Percentiles rank a stretch among this genome's conserved stretches.
phyloP scores from a whole-genome alignment of 2,797 vertebrate species.

The Diplodus puntazzo region DNA sequence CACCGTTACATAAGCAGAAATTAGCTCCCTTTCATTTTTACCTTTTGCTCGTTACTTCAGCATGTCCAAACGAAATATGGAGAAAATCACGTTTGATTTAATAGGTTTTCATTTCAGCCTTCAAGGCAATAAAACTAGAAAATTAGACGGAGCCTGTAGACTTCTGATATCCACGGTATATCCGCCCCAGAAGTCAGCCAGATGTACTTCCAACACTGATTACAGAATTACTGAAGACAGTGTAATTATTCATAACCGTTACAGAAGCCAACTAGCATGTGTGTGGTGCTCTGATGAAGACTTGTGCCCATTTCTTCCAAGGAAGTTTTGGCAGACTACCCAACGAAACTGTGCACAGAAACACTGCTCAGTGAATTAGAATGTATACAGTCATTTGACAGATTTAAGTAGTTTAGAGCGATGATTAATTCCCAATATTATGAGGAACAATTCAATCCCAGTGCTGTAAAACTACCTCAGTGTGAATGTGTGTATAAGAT shows the following conservation, averaged over 20 bases:
- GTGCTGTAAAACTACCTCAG: background rate
- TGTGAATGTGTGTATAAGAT: background rate
- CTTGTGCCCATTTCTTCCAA: conserved; percentile 9
- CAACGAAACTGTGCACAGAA: background rate
- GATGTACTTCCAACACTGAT: conserved; percentile 57
- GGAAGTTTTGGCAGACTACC: background rate
- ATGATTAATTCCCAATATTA: background rate
- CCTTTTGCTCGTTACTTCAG: conserved; percentile 36
- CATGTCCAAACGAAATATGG: conserved; percentile 41
- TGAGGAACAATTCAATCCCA: background rate
- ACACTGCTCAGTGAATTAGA: conserved; percentile 7
- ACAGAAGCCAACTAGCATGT: conserved; percentile 37
- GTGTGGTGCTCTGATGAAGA: conserved; percentile 47
- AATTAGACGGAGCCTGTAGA: conserved; percentile 70
- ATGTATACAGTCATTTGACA: background rate
- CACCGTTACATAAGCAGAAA: conserved; percentile 30
- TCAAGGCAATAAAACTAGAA: conserved; percentile 60
- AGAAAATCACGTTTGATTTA: conserved; percentile 59
- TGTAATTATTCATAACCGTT: conserved; percentile 69
- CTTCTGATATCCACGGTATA: conserved; percentile 64
- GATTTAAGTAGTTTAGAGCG: background rate
- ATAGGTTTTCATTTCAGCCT: conserved; percentile 71
- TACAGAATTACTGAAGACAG: conserved; percentile 66
- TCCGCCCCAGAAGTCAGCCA: conserved; percentile 43
- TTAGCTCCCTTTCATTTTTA: conserved; percentile 40